Percentiles rank a stretch among this genome's conserved stretches.
Evolutionary conservation across 2,888 invertebrate genomes (phyloP).

Genomic region (Drosophila neotestacea): DNA sequence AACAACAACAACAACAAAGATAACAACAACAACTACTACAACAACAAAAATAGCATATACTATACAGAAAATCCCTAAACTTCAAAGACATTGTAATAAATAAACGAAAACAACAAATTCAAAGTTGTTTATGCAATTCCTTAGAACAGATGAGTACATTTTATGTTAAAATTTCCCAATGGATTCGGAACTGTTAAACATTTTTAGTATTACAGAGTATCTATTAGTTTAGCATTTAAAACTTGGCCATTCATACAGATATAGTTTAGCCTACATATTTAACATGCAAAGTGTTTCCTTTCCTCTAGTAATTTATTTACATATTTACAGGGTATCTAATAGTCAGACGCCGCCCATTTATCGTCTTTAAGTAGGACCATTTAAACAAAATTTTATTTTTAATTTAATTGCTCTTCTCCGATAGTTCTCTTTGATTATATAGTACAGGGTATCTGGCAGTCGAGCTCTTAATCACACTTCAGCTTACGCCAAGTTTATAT

Average conservation of each 20-base stretch:
- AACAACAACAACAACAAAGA: neutral
- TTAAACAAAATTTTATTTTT: neutral
- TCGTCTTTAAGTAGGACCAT: neutral
- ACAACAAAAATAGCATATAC: neutral
- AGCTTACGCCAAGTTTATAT: too few species aligned
- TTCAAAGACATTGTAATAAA: constrained; percentile 3
- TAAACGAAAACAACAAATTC: neutral
- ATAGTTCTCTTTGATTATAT: neutral
- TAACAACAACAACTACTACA: neutral
- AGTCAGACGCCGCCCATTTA: neutral
- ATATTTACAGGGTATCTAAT: neutral
- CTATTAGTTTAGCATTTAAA: neutral
- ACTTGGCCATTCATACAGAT: too few species aligned
- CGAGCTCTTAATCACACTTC: neutral
- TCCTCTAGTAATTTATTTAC: too few species aligned
- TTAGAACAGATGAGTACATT: neutral
- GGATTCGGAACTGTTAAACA: too few species aligned
- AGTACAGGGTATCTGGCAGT: neutral
- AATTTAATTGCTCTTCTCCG: neutral
- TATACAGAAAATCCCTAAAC: neutral
- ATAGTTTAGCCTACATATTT: too few species aligned
- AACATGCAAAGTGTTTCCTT: too few species aligned
- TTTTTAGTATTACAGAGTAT: neutral
- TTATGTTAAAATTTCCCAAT: too few species aligned
- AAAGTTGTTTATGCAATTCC: neutral